Base-by-base conservation (phyloP, 2,797 vertebrate genomes). In the Myiotriccus ornatus region DNA sequence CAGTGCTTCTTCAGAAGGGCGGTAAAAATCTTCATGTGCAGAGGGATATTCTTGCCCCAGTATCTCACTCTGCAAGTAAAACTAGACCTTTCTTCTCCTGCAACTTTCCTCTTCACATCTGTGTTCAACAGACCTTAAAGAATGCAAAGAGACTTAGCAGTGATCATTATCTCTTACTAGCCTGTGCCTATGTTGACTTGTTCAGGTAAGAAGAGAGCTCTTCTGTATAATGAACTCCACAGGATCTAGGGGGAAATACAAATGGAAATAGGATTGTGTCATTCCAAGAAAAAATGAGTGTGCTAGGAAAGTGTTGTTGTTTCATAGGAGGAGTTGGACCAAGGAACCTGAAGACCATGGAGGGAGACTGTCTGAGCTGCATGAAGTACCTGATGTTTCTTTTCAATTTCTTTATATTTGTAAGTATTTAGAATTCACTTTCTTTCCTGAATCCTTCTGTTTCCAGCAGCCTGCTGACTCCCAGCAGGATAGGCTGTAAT, bases 351-450 rank as follows among this genome's bases (percentile, higher is more conserved):
- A 98, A 96, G 68, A 97, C 95, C 97, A 99, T 99, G 98, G 99
- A 99, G 97, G 99, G 99, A 23, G 99, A 99, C 96, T 99, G 98
- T 95, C 98, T 99, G 96, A 99, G 98, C 98, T 99, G 99, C 97
- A 98, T 99, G 98, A 99, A 99, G 97, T 99, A 99, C 93, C 98
- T 99, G 97, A 99, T 99, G 99, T 99, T 99, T 92, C 98, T 99
- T 97, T 99, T 99, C 98, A 99, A 99, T 97, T 99, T 99, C 97
- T 98, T 99, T 96, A 99, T 99, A 93, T 99, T 99, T 96, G 99
- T 99, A 96, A 99, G 98, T 98, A 96, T 84, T 95, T 83, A 24
- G 43, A 92, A 76, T 60, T 56, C 11, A 12, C 32, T 68, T 50
- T 83, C 77, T 95, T 64, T 73, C 75, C 90, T 63, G 81, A 80